Evolutionary conservation across 2,797 vertebrate species (phyloP).

Genomic region (Onychomys torridus): DNA sequence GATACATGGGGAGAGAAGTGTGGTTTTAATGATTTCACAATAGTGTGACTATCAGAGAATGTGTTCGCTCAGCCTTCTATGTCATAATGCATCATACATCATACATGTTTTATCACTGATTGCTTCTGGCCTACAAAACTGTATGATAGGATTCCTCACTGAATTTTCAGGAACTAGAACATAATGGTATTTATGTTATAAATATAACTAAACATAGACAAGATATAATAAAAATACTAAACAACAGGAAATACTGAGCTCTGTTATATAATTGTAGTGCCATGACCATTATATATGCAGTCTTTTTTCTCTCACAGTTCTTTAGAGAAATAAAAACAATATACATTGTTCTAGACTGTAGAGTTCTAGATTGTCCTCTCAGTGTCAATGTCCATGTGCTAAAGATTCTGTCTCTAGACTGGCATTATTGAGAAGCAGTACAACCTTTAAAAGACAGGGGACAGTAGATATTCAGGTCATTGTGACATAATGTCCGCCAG

Average conservation of each 20-base stretch:
- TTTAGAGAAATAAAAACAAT: background rate
- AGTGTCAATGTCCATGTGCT: background rate
- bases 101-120: background rate
- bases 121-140: background rate
- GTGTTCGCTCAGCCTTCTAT: background rate
- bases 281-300: background rate
- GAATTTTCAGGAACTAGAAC: too few species aligned
- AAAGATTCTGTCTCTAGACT: too few species aligned
- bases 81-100: background rate
- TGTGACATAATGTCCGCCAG: background rate
- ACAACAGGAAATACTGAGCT: too few species aligned
- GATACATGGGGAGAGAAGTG: background rate
- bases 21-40: background rate
- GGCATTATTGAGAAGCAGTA: background rate
- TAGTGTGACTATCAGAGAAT: background rate
- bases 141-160: background rate
- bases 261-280: too few species aligned
- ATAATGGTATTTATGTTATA: background rate
- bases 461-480: background rate
- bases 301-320: background rate
- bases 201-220: background rate
- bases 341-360: background rate
- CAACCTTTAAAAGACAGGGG: background rate
- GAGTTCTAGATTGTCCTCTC: background rate
- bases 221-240: background rate